A percentile compares a stretch with the other conserved stretches of the same genome.
Conservation (phyloP, 2,113 vertebrate species). For the Lota lota region DNA sequence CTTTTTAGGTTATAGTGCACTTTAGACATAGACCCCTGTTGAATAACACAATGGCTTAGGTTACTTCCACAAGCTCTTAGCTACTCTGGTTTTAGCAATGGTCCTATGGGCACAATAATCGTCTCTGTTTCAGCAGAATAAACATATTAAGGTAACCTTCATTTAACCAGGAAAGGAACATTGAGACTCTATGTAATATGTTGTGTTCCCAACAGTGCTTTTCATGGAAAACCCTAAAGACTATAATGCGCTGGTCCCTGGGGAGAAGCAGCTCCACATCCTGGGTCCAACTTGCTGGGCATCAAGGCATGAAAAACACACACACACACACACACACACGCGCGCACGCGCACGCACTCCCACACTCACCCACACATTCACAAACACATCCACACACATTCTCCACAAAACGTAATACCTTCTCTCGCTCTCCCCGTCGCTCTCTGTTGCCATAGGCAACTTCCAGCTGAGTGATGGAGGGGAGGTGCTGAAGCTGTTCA, state of each 20-base stretch:
- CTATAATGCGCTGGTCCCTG: slow-evolving; percentile 79
- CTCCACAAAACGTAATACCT: background rate
- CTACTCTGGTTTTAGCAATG: no score
- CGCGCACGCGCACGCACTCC: background rate
- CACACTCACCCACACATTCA: background rate
- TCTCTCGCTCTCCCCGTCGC: background rate
- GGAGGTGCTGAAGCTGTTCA: slow-evolving; percentile 78
- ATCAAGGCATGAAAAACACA: slow-evolving; percentile 69
- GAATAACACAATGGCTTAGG: no score
- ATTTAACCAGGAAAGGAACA: no score
- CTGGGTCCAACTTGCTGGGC: slow-evolving; percentile 81
- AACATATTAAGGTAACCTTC: no score
- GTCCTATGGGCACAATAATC: no score
- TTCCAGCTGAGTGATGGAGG: slow-evolving; percentile 75
- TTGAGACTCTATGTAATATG: background rate
- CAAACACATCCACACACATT: background rate
- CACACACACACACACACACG: background rate
- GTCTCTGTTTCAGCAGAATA: no score
- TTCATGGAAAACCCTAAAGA: slow-evolving; percentile 79
- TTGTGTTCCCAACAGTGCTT: slow-evolving; percentile 53
- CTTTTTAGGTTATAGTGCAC: slow-evolving; percentile 1
- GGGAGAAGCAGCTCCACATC: slow-evolving; percentile 74
- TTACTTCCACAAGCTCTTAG: no score
- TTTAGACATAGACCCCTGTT: no score
- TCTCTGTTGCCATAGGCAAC: slow-evolving; percentile 62